A percentile compares a stretch with the other conserved stretches of the same genome.
These are phyloP conservation scores for Minunthozetes semirufus DNA, from an alignment of 2,888 invertebrate species.

Conservation along the genomic window DNA sequence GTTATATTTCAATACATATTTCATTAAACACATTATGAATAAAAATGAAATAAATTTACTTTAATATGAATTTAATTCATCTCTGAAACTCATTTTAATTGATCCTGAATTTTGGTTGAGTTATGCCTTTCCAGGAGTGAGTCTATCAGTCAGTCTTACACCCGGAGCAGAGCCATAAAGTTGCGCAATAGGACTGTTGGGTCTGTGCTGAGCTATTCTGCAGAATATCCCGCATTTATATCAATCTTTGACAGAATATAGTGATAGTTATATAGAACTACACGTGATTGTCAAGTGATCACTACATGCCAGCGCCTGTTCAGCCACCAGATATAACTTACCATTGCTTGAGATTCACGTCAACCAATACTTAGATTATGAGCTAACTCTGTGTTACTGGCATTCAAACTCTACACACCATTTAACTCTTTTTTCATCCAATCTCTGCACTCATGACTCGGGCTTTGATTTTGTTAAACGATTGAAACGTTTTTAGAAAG, in stretches of 20 bases:
- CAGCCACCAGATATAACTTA: neutral
- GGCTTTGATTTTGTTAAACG: neutral
- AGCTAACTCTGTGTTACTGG: neutral
- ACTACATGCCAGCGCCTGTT: neutral
- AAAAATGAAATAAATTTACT: too few species aligned
- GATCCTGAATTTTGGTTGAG: neutral
- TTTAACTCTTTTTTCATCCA: neutral
- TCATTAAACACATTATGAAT: too few species aligned
- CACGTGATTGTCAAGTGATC: conserved; percentile 29
- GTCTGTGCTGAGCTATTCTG: neutral
- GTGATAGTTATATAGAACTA: neutral
- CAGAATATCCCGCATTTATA: neutral
- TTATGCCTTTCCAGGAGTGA: conserved; percentile 4
- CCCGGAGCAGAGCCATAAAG: neutral
- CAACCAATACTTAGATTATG: neutral
- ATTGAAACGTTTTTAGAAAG: neutral
- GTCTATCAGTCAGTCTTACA: neutral
- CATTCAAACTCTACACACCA: neutral
- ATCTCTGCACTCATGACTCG: neutral
- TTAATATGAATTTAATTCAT: too few species aligned
- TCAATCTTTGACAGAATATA: conserved; percentile 13
- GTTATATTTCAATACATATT: too few species aligned
- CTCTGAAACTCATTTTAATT: too few species aligned
- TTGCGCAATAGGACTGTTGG: neutral
- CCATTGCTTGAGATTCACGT: neutral